Evolutionary conservation across 2,888 invertebrate genomes (phyloP).

Genomic region (Rhabditophanes sp.): DNA sequence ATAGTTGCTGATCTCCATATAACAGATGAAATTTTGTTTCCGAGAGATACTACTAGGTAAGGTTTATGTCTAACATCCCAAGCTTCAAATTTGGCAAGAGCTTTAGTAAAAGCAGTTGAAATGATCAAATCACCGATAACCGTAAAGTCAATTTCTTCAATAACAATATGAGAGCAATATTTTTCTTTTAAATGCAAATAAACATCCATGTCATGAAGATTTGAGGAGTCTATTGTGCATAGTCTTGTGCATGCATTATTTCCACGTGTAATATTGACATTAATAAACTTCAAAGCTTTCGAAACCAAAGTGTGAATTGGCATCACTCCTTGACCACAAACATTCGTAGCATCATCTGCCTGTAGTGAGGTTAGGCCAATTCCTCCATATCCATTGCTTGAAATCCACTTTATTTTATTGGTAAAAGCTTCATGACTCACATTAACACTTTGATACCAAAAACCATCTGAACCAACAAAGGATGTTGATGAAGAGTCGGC

Average conservation of each 20-base stretch:
- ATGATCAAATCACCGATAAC: neutral
- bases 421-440: no score
- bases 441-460: no score
- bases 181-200: conserved; percentile 8
- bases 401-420: conserved; percentile 12
- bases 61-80: conserved; percentile 10
- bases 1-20: conserved; percentile 8
- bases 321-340: conserved; percentile 11
- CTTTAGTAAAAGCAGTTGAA: conserved; percentile 2
- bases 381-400: conserved; percentile 10
- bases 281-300: conserved; percentile 9
- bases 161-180: conserved; percentile 17
- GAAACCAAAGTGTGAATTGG: conserved; percentile 11
- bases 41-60: conserved; percentile 13
- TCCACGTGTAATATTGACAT: no score
- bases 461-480: no score
- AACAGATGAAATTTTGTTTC: conserved; percentile 4
- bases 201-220: conserved; percentile 2
- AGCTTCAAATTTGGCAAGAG: conserved; percentile 7
- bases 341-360: conserved; percentile 10
- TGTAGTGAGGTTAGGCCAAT: conserved; percentile 10
- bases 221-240: conserved; percentile 8
- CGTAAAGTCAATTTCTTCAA: conserved; percentile 7
- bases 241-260: conserved; percentile 9
- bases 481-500: no score